Evolutionary conservation across 2,888 invertebrate genomes (phyloP).

Genomic region (Trachelus iudaicus): DNA sequence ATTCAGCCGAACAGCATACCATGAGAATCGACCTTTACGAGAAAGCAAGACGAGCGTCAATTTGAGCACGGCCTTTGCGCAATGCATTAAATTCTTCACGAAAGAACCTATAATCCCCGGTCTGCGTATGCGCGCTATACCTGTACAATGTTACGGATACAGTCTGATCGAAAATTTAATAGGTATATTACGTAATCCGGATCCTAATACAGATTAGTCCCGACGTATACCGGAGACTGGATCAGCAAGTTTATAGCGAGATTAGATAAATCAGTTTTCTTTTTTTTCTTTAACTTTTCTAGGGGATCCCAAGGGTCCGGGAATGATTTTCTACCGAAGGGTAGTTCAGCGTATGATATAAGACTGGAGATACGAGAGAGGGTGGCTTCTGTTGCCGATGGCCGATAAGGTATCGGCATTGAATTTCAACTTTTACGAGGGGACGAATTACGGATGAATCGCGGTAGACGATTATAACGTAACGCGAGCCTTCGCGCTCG

Average conservation of each 20-base stretch:
- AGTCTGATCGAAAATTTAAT: background rate
- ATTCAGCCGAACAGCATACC: slow-evolving; percentile 32
- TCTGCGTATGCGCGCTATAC: background rate
- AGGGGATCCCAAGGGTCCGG: background rate
- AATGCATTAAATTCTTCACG: background rate
- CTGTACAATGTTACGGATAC: background rate
- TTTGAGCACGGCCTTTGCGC: background rate
- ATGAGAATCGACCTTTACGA: slow-evolving; percentile 26
- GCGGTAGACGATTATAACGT: background rate
- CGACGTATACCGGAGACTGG: background rate
- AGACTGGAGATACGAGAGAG: background rate
- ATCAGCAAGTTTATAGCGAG: background rate
- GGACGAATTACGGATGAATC: background rate
- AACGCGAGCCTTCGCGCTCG: background rate
- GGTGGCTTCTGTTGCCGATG: background rate
- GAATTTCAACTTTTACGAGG: background rate
- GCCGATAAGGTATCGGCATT: background rate
- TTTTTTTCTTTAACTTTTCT: background rate
- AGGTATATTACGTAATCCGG: background rate
- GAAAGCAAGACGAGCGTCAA: slow-evolving; percentile 29
- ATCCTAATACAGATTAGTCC: background rate
- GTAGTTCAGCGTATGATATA: background rate
- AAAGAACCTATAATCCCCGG: background rate
- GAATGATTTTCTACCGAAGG: background rate
- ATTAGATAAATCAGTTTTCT: background rate